Evolutionary conservation across 1,140 invertebrate species (phyloP), one percentile per base, ranked within the genome.

Genomic region (Prorops nasuta): DNA sequence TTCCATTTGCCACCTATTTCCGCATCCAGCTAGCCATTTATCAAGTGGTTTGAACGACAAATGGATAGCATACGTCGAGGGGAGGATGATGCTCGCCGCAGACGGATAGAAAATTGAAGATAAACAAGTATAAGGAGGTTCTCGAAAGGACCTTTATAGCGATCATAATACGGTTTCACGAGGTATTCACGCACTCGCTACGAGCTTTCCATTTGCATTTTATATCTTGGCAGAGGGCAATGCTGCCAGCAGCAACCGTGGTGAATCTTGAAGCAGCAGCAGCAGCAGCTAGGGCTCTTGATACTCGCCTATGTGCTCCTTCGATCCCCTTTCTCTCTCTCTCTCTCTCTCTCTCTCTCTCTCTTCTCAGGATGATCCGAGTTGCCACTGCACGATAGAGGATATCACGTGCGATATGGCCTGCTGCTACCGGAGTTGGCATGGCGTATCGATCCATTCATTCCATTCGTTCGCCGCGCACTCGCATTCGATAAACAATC

Each of bases 201-300:
- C 18, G 43, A 34, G 20, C 49, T 53, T 53, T 48, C 45, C 28
- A 61, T 61, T 56, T 54, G 35, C 46, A 57, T 60, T 61, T 61
- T 61, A 56, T 56, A 56, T 60, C 51, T n/a, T n/a, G n/a, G n/a
- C 44, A 18, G 14, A 35, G 32, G 44, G 40, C 45, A 56, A 50
- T 53, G 49, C 57, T 45, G n/a, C n/a, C n/a, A n/a, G n/a, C 45
- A 41, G 39, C 28, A 36, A 51, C 31, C 21, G 9, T 24, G 7
- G 16, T 18, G 39, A n/a, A 24, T 41, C 20, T 0, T 20, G 16
- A 1, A n/a, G 12, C 15, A 22, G 1, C n/a, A 19, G 9, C 17
- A 14, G 10, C 36, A 12, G 10, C 1, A 18, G 22, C 12, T 10
- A 22, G 19, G 6, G 39, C n/a, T 12, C 8, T 8, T 17, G 8